Conservation (phyloP, 2,113 vertebrate species). For the Anser cygnoides region DNA sequence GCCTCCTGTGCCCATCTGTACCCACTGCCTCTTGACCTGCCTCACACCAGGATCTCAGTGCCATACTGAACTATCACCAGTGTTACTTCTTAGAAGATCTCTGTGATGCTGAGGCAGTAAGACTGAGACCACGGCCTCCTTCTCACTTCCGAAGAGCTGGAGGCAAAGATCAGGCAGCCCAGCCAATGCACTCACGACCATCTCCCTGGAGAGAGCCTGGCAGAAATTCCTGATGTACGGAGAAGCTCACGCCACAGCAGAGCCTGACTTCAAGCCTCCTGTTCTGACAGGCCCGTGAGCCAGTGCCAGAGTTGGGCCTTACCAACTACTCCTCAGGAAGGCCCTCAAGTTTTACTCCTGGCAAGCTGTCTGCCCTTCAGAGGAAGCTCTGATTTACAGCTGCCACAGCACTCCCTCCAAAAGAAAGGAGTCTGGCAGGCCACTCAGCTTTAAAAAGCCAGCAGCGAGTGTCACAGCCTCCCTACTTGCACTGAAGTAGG, state of each 20-base stretch:
- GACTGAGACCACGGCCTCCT: background rate
- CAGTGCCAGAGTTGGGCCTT: background rate
- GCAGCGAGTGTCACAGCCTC: background rate
- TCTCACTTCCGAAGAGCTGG: background rate
- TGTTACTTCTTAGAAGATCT: background rate
- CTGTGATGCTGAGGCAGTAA: background rate
- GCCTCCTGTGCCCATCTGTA: background rate
- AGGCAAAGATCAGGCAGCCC: background rate
- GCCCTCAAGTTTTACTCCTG: background rate
- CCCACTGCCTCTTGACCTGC: background rate
- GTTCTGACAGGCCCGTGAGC: background rate
- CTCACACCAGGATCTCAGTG: background rate
- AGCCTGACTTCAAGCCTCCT: fast-evolving
- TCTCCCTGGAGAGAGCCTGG: background rate
- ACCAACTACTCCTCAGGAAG: background rate
- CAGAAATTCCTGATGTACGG: background rate
- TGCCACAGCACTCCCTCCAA: fast-evolving
- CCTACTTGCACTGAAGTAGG: background rate
- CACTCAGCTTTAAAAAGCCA: background rate
- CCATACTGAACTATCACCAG: background rate
- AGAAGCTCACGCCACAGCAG: background rate
- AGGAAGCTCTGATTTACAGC: background rate
- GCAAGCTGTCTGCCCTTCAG: background rate
- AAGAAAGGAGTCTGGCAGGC: background rate
- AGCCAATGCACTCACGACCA: background rate